Conservation (phyloP, 2,888 invertebrate genomes). For the Nematopogon swammerdamellus region DNA sequence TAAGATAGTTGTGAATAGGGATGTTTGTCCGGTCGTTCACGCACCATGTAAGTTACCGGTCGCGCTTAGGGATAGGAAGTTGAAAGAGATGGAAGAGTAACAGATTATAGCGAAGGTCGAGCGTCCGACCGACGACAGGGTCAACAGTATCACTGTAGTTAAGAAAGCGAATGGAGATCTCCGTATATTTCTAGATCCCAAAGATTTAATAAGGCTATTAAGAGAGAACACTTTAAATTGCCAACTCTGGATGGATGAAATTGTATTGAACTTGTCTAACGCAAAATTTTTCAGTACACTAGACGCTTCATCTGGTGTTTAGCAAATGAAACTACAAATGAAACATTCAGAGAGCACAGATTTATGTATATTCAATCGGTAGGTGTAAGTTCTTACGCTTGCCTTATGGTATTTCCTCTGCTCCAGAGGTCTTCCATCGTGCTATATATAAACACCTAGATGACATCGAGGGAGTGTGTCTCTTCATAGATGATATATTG, state of each 20-base stretch:
- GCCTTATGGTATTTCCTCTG: constrained; percentile 1
- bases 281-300: background rate
- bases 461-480: background rate
- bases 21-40: constrained; percentile 11
- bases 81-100: constrained; percentile 12
- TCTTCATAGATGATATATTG: too few relatives aligned
- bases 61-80: constrained; percentile 11
- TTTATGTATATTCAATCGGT: constrained; percentile 2
- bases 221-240: constrained; percentile 7
- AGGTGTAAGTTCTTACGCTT: constrained; percentile 2
- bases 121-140: constrained; percentile 15
- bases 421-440: constrained; percentile 15
- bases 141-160: constrained; percentile 14
- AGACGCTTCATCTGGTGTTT: constrained; percentile 1
- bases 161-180: constrained; percentile 11
- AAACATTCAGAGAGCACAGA: constrained; percentile 1
- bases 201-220: constrained; percentile 9
- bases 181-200: constrained; percentile 13
- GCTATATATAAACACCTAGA: constrained; percentile 8
- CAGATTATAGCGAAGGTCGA: constrained; percentile 14
- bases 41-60: constrained; percentile 13
- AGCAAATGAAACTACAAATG: background rate
- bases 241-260: constrained; percentile 9
- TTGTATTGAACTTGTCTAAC: constrained; percentile 1
- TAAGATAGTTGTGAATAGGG: constrained; percentile 7